Percentiles rank a stretch among this genome's conserved stretches.
Conservation (phyloP, 64 coral and sea anemone genomes). For the Dendronephthya gigantea region DNA sequence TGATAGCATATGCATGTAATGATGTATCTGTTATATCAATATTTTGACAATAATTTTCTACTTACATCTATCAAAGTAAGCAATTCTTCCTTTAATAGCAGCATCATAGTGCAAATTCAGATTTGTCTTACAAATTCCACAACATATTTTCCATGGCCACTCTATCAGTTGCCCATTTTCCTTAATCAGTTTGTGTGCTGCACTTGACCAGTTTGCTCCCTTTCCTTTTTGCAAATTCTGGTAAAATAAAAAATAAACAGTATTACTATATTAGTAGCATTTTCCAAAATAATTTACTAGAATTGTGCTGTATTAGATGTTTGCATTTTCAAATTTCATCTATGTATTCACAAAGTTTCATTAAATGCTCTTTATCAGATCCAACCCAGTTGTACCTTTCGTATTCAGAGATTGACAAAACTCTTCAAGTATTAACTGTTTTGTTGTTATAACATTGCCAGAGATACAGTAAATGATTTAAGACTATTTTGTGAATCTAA, state of each 20-base stretch:
- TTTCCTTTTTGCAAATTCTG: conserved; percentile 23
- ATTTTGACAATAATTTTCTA: background rate
- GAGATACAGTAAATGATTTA: too few species aligned
- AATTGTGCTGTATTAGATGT: too few species aligned
- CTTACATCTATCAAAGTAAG: conserved; percentile 39
- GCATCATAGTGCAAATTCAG: conserved; percentile 18
- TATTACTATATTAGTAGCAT: background rate
- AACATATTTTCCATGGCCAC: conserved; percentile 36
- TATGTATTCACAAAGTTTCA: too few species aligned
- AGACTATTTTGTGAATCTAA: too few species aligned
- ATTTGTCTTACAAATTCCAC: conserved; percentile 6
- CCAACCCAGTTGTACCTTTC: too few species aligned
- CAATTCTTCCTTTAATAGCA: conserved; percentile 29
- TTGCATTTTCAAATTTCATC: too few species aligned
- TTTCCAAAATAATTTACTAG: background rate
- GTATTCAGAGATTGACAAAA: too few species aligned
- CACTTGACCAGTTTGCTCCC: conserved; percentile 24
- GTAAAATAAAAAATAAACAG: conserved; percentile 17
- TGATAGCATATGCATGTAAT: background rate
- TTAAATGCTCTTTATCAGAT: too few species aligned
- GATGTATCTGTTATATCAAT: too few species aligned
- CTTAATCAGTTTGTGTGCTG: background rate
- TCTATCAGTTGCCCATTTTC: conserved; percentile 9
- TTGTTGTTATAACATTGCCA: too few species aligned
- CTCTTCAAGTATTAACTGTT: too few species aligned